Conservation (phyloP, 2,888 invertebrate genomes). For the Notocelia uddmanniana region DNA sequence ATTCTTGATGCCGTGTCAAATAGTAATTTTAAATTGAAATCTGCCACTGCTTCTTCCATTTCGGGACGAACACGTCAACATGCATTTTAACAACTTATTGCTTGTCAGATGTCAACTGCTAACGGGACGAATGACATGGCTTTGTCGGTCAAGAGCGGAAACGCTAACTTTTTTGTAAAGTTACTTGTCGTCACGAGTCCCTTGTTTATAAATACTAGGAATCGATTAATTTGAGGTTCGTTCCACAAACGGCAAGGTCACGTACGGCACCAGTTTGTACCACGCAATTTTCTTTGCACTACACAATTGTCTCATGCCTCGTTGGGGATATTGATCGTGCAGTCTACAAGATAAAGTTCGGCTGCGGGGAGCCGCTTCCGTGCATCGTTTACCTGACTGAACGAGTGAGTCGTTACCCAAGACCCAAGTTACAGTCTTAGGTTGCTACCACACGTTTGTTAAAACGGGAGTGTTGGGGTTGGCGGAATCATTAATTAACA, state of each 20-base stretch:
- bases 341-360: conserved; percentile 46
- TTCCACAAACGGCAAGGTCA: conserved; percentile 75
- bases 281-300: conserved; percentile 71
- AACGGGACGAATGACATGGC: conserved; percentile 31
- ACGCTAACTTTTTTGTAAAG: conserved; percentile 25
- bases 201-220: conserved; percentile 65
- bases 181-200: conserved; percentile 45
- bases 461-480: background rate
- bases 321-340: conserved; percentile 54
- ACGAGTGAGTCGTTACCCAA: conserved; percentile 19
- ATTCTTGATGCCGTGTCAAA: conserved; percentile 55
- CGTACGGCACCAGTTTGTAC: conserved; percentile 81
- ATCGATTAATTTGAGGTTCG: conserved; percentile 73
- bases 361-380: conserved; percentile 29
- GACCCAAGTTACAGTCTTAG: conserved; percentile 3
- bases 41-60: conserved; percentile 51
- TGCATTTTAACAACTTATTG: conserved; percentile 44
- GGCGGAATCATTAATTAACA: background rate
- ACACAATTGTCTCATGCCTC: conserved; percentile 61
- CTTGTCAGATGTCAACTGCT: conserved; percentile 40
- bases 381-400: conserved; percentile 20
- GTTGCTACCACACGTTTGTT: background rate
- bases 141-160: conserved; percentile 28
- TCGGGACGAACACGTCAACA: conserved; percentile 46
- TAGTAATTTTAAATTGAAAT: conserved; percentile 60